Conservation (phyloP, 2,888 invertebrate species). For the Blastobasis lacticolella region DNA sequence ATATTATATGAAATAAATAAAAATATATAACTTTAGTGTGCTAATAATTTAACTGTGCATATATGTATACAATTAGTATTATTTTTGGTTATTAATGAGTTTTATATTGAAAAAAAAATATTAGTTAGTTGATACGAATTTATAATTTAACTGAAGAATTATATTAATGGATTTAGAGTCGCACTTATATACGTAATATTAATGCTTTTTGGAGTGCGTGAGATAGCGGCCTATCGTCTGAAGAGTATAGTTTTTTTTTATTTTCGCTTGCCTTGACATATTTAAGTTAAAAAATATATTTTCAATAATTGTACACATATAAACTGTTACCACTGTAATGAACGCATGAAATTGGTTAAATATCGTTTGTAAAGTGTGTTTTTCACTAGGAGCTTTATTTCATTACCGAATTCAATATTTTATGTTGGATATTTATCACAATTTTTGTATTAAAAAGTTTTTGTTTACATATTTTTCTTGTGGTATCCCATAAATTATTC, state of each 20-base stretch:
- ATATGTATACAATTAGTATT: constrained; percentile 26
- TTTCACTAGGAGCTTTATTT: no score
- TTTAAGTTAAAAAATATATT: constrained; percentile 2
- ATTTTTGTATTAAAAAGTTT: no score
- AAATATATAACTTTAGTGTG: constrained; percentile 35
- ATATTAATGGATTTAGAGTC: constrained; percentile 36
- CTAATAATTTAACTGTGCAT: constrained; percentile 48
- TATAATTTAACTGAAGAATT: constrained; percentile 46
- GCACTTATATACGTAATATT: constrained; percentile 58
- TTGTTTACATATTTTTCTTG: no score
- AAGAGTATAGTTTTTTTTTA: constrained; percentile 16
- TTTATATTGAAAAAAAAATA: constrained; percentile 30
- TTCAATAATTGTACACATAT: neutral
- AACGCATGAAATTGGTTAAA: no score
- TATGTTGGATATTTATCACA: no score
- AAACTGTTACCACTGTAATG: neutral
- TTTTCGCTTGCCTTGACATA: constrained; percentile 38
- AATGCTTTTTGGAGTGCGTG: constrained; percentile 44
- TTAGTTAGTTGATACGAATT: constrained; percentile 60
- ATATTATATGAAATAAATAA: constrained; percentile 18
- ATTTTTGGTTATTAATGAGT: constrained; percentile 13
- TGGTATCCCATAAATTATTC: no score
- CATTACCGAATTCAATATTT: no score
- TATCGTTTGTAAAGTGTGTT: no score
- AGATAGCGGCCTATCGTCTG: constrained; percentile 35